phyloP scores from a whole-genome alignment of 2,797 vertebrate genomes.

The Triplophysa yarkandensis region DNA sequence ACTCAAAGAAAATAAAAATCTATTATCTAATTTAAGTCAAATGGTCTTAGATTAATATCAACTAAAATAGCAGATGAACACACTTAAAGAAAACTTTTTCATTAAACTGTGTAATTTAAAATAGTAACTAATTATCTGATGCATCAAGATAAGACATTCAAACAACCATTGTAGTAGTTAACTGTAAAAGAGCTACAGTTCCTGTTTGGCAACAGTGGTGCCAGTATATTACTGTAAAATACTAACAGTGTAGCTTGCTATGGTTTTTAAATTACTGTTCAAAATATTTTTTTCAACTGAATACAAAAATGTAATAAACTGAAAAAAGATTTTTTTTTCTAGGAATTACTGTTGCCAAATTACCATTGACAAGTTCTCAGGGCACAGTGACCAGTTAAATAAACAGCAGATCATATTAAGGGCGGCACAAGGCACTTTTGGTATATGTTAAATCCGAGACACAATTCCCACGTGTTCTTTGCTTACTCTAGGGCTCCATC shows the following conservation, averaged over 20 bases:
- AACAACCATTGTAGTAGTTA: too few species aligned
- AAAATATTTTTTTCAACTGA: background rate
- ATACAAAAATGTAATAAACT: constrained; percentile 1
- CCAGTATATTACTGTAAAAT: too few species aligned
- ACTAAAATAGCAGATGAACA: too few species aligned
- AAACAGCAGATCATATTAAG: constrained; percentile 47
- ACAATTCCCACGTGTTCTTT: constrained; percentile 6
- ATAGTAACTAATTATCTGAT: too few species aligned
- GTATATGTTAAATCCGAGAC: constrained; percentile 45
- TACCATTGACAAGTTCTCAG: constrained; percentile 56
- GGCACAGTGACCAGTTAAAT: constrained; percentile 66
- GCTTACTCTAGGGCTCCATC: constrained; percentile 60
- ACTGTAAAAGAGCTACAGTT: too few species aligned
- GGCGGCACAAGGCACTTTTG: constrained; percentile 70
- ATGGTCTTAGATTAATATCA: too few species aligned
- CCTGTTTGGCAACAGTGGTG: too few species aligned
- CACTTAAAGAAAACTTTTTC: too few species aligned
- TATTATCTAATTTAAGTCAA: too few species aligned
- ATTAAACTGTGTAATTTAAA: too few species aligned
- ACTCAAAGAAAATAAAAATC: too few species aligned
- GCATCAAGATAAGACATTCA: too few species aligned
- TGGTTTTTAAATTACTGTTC: constrained; percentile 3
- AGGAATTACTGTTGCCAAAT: constrained; percentile 24
- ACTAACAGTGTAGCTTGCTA: constrained; percentile 34
- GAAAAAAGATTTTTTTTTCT: constrained; percentile 2